Conservation (phyloP, 2,113 vertebrate species). For the Corvus moneduloides region DNA sequence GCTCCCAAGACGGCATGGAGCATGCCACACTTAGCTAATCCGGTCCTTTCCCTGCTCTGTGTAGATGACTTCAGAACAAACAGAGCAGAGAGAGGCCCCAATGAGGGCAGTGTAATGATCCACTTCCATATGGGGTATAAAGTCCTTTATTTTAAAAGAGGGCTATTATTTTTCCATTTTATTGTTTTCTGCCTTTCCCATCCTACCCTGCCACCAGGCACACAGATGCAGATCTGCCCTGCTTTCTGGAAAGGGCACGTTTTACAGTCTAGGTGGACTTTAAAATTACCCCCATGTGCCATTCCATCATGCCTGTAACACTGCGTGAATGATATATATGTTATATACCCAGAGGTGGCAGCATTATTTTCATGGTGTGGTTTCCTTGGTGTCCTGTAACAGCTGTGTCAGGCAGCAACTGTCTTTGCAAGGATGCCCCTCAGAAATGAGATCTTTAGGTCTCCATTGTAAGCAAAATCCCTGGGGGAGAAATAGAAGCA, state of each 20-base stretch:
- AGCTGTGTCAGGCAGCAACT: conserved; percentile 21
- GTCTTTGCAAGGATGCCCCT: background rate
- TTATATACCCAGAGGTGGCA: background rate
- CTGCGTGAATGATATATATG: background rate
- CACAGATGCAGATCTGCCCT: background rate
- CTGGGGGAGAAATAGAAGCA: background rate
- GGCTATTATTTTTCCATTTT: background rate
- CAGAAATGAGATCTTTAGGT: background rate
- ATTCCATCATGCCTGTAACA: background rate
- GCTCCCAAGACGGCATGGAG: background rate
- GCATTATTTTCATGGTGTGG: background rate
- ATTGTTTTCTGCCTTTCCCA: background rate
- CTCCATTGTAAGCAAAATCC: background rate
- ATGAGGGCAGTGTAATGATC: background rate
- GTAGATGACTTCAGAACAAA: background rate
- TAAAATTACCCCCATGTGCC: background rate
- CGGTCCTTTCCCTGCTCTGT: background rate
- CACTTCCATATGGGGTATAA: background rate
- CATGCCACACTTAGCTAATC: background rate
- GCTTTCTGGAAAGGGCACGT: background rate
- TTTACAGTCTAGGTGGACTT: background rate
- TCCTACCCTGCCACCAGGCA: background rate
- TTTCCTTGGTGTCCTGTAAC: background rate
- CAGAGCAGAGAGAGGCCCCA: background rate
- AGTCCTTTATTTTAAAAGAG: background rate